Percentiles rank a stretch among this genome's conserved stretches.
Evolutionary conservation across 2,113 vertebrate genomes (phyloP).

Genomic region (Orycteropus afer): DNA sequence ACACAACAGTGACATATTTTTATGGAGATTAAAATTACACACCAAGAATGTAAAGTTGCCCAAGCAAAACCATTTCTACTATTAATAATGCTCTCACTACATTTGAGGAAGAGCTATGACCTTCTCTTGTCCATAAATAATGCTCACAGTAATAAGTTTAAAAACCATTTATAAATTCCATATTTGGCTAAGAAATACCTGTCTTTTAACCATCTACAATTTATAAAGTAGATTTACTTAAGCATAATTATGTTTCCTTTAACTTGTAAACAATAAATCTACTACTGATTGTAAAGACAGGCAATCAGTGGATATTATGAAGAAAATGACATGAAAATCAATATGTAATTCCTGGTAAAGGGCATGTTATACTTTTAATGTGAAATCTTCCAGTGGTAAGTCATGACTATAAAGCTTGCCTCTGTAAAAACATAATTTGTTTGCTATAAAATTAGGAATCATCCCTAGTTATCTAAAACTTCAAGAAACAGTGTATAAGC

Average conservation of each 20-base stretch:
- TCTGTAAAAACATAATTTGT: conserved; percentile 84
- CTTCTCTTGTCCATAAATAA: conserved; percentile 72
- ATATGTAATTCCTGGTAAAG: conserved; percentile 77
- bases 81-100: conserved; percentile 66
- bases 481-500: conserved; percentile 85
- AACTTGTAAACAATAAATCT: conserved; percentile 77
- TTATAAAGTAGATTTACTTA: conserved; percentile 70
- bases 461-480: conserved; percentile 84
- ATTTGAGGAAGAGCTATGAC: conserved; percentile 65
- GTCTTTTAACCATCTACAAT: conserved; percentile 43
- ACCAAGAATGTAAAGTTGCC: conserved; percentile 77
- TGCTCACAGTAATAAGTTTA: conserved; percentile 44
- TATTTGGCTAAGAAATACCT: conserved; percentile 67
- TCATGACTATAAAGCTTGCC: conserved; percentile 83
- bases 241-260: conserved; percentile 71
- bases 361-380: conserved; percentile 82
- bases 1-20: conserved; percentile 84
- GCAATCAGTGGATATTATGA: conserved; percentile 72
- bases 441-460: conserved; percentile 80
- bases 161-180: conserved; percentile 42
- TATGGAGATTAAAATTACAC: conserved; percentile 86
- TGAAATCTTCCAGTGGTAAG: conserved; percentile 81
- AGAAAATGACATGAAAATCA: conserved; percentile 83
- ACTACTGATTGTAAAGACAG: conserved; percentile 68
- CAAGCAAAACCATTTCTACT: conserved; percentile 73